Base-by-base conservation (phyloP, 2,888 invertebrate genomes). In the Heliconius erato region DNA sequence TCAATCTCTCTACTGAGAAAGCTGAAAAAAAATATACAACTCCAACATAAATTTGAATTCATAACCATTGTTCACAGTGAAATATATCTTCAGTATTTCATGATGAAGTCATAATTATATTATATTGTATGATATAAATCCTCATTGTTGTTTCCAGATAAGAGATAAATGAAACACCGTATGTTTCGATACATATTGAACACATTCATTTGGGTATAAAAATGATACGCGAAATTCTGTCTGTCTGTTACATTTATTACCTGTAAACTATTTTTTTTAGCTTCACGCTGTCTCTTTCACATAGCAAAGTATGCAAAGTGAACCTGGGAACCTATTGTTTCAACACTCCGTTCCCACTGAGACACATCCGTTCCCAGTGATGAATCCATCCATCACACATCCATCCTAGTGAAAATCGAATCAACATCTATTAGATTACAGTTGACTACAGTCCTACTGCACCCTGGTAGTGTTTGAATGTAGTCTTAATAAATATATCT, bases 121-220 rank as follows among this genome's bases (percentile, higher is more conserved):
- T 65, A 63, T 65, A 65, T 26, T 65, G 63, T 65, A 11, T 65
- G 26, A 65, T 65, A 65, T 65, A n/a, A 65, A 65, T n/a, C 63
- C 63, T 65, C 63, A 26, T 63, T 63, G 63, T 63, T 63, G 63
- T 11, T 19, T 49, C 49, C 16, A 16, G 49, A 49, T 49, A 49
- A 65, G 11, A 9, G n/a, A 65, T n/a, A n/a, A 63, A 63, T 63
- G n/a, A 63, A 63, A n/a, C n/a, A 65, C 16, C n/a, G 63, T 65
- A n/a, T 65, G 3, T 65, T 65, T 26, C 63, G n/a, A 63, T 63
- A 63, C 12, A 63, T 2, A 63, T 23, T n/a, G n/a, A 63, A 63
- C 12, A 3, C 63, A 63, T n/a, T 26, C 11, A 63, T 26, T 7
- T 63, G 11, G 49, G 5, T 49, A 49, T 49, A 49, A 49, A 49